Base-by-base conservation (phyloP, 2,113 vertebrate genomes). In the Enhydra lutris region DNA sequence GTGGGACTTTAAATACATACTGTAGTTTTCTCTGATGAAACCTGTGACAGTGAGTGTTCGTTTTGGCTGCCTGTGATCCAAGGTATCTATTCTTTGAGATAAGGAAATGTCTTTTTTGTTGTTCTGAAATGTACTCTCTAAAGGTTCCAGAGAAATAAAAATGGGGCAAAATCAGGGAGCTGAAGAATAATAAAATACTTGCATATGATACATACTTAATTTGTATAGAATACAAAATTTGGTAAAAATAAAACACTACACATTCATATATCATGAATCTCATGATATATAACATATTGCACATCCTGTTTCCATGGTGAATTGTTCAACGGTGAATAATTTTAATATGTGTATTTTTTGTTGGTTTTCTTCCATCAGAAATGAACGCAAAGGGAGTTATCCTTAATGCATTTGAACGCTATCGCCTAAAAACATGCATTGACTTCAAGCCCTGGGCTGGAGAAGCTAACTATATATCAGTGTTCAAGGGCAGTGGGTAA, bases 321-420 rank as follows among this genome's bases (percentile, higher is more conserved):
- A 47, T 57, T 78, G 9, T 34, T 81, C 52, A 79, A 21, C 47
- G 36, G 79, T 86, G 26, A 76, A 76, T 69, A 34, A 74, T 95
- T 82, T 95, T 96, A 96, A 91, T 55, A 61, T 34, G 23, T 79
- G 17, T 59, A 50, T 29, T 95, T 47, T 42, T 95, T 95, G 47
- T 76, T 73, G 91, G 92, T 95, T 31, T 97, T 74, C 95, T 96
- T 65, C 89, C 69, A 97, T 95, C 95, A 99, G 99, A 99, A 90
- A 99, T 99, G 95, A 99, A 99, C 98, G 99, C 99, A 23, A 99
- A 99, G 98, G 99, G 99, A 90, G 98, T 99, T 81, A 99, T 99
- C 86, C 98, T 99, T 67, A 99, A 99, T 97, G 99, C 99, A 57
- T 99, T 99, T 97, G 99, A 99, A 96, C 99, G 99, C 88, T 99